Evolutionary conservation across 2,113 vertebrate species (phyloP).

Genomic region (Anarhynchus alexandrinus): DNA sequence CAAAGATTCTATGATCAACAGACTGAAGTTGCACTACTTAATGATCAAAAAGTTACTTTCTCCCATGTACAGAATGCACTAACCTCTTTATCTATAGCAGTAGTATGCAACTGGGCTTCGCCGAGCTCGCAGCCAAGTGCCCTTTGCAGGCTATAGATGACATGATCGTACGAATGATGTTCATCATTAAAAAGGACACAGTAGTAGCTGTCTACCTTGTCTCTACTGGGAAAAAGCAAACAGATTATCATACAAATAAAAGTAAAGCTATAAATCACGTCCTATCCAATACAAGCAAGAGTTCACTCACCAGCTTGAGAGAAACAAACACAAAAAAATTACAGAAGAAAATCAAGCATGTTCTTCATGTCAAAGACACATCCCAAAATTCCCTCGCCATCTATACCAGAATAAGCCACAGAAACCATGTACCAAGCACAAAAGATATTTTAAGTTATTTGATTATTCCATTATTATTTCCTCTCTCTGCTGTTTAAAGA

Average conservation of each 20-base stretch:
- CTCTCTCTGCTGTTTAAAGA: not conserved
- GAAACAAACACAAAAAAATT: not conserved
- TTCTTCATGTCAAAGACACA: not conserved
- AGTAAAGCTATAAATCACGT: not conserved
- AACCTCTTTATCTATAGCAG: slow-evolving; percentile 96
- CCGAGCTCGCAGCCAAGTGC: slow-evolving; percentile 86
- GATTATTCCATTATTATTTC: not conserved
- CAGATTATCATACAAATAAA: not conserved
- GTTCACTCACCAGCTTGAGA: not conserved
- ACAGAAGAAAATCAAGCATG: not conserved
- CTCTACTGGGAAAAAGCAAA: slow-evolving; percentile 49
- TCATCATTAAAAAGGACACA: slow-evolving; percentile 98
- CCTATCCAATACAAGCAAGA: not conserved
- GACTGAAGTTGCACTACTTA: not conserved
- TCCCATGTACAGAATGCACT: not conserved
- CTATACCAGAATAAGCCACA: not conserved
- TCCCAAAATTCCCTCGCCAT: not conserved
- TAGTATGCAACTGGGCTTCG: slow-evolving; percentile 88
- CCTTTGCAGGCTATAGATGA: slow-evolving; percentile 93
- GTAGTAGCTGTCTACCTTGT: slow-evolving; percentile 85
- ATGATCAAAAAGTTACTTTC: not conserved
- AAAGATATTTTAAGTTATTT: not conserved
- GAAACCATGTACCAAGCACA: not conserved
- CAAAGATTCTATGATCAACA: not conserved
- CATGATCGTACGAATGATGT: slow-evolving; percentile 96